These are phyloP conservation scores for Motacilla tschutschensis DNA, from an alignment of 2,113 vertebrate genomes.

Conservation along the genomic window DNA sequence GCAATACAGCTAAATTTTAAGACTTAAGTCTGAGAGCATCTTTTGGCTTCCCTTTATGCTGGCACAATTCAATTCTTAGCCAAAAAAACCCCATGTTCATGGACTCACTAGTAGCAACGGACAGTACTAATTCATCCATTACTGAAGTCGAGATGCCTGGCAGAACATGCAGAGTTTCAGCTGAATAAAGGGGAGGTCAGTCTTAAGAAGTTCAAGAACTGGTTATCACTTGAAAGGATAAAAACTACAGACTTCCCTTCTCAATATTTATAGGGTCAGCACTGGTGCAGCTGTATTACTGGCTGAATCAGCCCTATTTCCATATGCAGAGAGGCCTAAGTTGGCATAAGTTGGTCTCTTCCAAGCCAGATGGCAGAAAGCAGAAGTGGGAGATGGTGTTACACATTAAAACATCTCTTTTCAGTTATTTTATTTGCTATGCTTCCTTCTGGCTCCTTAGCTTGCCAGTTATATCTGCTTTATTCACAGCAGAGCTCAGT, in stretches of 20 bases:
- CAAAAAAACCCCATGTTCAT: not conserved
- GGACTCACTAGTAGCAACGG: not conserved
- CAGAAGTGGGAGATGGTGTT: constrained; percentile 57
- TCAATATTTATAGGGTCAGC: constrained; percentile 51
- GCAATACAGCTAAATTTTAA: not conserved
- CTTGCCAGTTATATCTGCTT: constrained; percentile 49
- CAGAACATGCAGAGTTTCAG: not conserved
- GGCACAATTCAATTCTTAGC: not conserved
- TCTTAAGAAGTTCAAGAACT: constrained; percentile 29
- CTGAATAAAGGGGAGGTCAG: not conserved
- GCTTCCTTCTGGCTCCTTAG: constrained; percentile 46
- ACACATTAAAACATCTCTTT: constrained; percentile 62
- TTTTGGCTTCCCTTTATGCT: not conserved
- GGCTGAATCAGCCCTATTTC: constrained; percentile 55
- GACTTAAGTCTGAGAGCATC: not conserved
- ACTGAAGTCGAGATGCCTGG: not conserved
- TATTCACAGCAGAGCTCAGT: constrained; percentile 27
- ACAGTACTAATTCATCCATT: not conserved
- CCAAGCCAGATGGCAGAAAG: constrained; percentile 60
- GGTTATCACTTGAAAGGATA: constrained; percentile 48
- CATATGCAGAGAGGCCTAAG: constrained; percentile 31
- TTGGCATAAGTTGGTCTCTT: constrained; percentile 41
- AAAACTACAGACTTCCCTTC: constrained; percentile 37
- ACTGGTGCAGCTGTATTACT: constrained; percentile 35
- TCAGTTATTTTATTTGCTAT: constrained; percentile 55